Conservation (phyloP, 2,113 vertebrate genomes). For the Abramis brama region DNA sequence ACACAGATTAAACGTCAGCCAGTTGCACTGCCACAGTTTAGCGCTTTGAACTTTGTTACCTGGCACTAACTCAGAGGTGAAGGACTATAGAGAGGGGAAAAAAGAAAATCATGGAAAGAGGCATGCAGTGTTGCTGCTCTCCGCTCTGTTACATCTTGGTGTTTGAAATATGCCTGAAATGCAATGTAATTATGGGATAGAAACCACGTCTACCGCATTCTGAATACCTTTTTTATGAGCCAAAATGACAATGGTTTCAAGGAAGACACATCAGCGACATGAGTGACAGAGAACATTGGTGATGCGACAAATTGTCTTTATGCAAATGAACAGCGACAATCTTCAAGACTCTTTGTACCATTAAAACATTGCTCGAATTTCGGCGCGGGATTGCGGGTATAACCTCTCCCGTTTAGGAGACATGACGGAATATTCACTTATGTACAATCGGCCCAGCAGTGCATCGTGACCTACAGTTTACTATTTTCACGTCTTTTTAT, state of each 20-base stretch:
- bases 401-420: no score
- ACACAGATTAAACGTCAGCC: background rate
- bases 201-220: background rate
- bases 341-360: no score
- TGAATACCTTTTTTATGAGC: slow-evolving; percentile 67
- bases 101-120: background rate
- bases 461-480: no score
- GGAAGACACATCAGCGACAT: background rate
- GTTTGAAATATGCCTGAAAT: slow-evolving; percentile 6
- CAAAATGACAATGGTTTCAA: slow-evolving; percentile 56
- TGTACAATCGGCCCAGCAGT: no score
- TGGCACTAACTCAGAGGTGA: slow-evolving; percentile 4
- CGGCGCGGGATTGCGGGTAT: no score
- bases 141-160: background rate
- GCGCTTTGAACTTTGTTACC: slow-evolving; percentile 65
- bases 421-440: no score
- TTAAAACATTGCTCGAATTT: no score
- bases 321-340: no score
- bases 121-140: background rate
- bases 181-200: background rate
- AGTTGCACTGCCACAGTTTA: slow-evolving; percentile 48
- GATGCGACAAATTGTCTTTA: no score
- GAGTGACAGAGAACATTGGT: no score
- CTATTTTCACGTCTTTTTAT: no score
- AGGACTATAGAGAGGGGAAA: background rate